Conservation (phyloP, 2,888 invertebrate genomes). For the Oligia strigilis region DNA sequence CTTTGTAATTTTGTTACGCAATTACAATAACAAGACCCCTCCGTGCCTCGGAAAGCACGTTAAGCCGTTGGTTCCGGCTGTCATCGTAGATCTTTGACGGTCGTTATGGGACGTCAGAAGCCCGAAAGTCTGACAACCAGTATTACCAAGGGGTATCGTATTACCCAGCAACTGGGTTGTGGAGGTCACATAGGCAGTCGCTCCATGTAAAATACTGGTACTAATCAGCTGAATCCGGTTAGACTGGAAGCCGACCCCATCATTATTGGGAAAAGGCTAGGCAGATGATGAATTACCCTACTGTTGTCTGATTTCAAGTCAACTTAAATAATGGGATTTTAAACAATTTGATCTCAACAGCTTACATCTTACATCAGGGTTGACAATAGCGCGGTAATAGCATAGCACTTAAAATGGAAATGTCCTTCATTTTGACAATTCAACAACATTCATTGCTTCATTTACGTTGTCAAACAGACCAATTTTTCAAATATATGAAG, state of each 20-base stretch:
- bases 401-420: background rate
- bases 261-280: too few species aligned
- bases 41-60: background rate
- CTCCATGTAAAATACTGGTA: too few species aligned
- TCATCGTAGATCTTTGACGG: background rate
- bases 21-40: background rate
- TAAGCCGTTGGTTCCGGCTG: too few species aligned
- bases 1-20: background rate
- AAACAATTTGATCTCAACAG: background rate
- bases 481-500: background rate
- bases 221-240: too few species aligned
- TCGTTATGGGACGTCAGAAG: background rate
- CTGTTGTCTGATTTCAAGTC: too few species aligned
- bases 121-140: background rate
- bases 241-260: too few species aligned
- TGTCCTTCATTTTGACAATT: background rate
- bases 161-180: too few species aligned
- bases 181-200: too few species aligned
- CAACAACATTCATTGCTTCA: background rate
- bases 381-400: too few species aligned
- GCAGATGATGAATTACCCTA: too few species aligned
- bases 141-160: too few species aligned
- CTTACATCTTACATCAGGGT: background rate
- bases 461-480: background rate
- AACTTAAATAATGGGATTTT: too few species aligned